Percentiles rank a stretch among this genome's conserved stretches.
Evolutionary conservation across 1,140 invertebrate species (phyloP).

Genomic region (Plutomurus gul): DNA sequence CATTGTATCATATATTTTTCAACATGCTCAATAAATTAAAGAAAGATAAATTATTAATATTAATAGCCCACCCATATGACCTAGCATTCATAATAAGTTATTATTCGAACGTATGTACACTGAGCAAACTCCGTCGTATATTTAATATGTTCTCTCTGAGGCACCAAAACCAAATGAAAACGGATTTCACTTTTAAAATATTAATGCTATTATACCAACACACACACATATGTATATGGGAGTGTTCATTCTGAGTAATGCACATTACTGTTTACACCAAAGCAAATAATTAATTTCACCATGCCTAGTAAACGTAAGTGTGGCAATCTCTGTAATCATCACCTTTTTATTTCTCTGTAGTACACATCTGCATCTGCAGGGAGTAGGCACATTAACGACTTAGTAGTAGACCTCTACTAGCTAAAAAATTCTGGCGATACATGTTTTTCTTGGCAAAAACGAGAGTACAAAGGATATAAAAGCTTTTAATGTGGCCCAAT

Average conservation of each 20-base stretch:
- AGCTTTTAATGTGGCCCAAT: background rate
- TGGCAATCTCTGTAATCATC: background rate
- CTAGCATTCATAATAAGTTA: background rate
- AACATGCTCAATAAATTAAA: conserved; percentile 18
- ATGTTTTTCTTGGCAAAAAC: conserved; percentile 11
- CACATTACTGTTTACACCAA: background rate
- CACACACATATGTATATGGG: too few species aligned
- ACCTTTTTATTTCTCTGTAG: background rate
- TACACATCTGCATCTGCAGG: background rate
- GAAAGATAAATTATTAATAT: conserved; percentile 26
- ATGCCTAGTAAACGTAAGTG: background rate
- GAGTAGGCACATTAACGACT: too few species aligned
- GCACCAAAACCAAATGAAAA: too few species aligned
- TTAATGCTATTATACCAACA: too few species aligned
- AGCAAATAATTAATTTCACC: background rate
- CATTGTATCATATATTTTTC: conserved; percentile 2
- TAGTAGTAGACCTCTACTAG: background rate
- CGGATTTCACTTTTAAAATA: too few species aligned
- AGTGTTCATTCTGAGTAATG: too few species aligned
- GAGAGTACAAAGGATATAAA: background rate
- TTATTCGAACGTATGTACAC: too few species aligned
- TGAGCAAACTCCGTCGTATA: too few species aligned
- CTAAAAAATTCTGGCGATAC: background rate
- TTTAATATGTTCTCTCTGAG: too few species aligned
- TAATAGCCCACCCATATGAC: conserved; percentile 8